Base-by-base conservation (phyloP, 2,888 invertebrate genomes). In the Hydroisotoma schaefferi region DNA sequence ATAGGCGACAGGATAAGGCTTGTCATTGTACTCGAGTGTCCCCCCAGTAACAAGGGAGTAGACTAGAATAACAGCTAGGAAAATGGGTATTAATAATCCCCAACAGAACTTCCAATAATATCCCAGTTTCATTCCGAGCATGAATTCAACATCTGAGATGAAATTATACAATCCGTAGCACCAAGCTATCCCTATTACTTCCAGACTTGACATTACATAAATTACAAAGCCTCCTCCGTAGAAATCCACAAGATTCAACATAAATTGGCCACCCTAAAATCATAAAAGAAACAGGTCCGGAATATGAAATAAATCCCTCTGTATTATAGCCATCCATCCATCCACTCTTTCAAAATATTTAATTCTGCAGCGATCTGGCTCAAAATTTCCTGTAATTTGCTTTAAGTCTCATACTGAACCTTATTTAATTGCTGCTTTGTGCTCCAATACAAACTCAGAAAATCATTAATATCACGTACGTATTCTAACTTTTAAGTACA, bases 31-130 rank as follows among this genome's bases (percentile, higher is more conserved):
- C 6, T 37, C 54, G 20, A 57, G 47, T 4, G 43, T 43, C 22
- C 44, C 53, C 1, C 25, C 49, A 8, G 62, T 56, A 23, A 51
- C 61, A 23, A 68, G 55, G 28, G 58, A 44, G 54, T 69, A 69
- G n/a, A 65, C 23, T 12, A 69, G 55, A 51, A 69, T 63, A 12
- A 26, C 40, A 22, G 61, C 78, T 81, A 90, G 84, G 61, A 87
- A 79, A 8, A 82, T 72, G 0, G 91, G 91, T 1, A 87, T 87
- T 46, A 89, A 76, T 6, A 88, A 47, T 0, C 83, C 82, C 91
- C 91, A 92, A 69, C 88, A 89, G 37, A 87, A 69, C 62, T 88
- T 81, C 90, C 90, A 91, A 75, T 89, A 91, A 29, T 83, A 72
- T 76, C 85, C 82, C 0, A 85, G 82, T 75, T 83, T 83, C 28